phyloP scores from a whole-genome alignment of 2,888 invertebrate genomes.

The Acrobasis suavella region DNA sequence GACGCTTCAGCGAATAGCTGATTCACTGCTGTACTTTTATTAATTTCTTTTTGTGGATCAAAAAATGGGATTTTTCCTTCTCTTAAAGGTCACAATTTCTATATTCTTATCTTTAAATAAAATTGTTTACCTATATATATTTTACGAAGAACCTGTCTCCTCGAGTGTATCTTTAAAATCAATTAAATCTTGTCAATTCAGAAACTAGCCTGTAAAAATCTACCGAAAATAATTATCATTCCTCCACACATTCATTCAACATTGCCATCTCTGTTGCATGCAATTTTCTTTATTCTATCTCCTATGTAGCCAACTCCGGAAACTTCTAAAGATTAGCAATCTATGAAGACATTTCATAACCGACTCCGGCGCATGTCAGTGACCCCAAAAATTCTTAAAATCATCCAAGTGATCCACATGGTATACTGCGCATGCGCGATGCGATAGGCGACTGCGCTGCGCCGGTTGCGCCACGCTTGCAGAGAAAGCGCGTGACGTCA shows the following conservation, averaged over 20 bases:
- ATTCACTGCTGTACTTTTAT: conserved; percentile 26
- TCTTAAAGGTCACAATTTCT: no score
- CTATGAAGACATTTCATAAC: conserved; percentile 6
- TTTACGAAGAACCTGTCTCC: no score
- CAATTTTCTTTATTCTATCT: no score
- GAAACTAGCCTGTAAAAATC: no score
- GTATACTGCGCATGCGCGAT: conserved; percentile 30
- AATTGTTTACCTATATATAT: no score
- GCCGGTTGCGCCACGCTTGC: conserved; percentile 69
- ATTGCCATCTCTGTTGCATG: no score
- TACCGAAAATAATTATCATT: no score
- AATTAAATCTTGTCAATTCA: no score
- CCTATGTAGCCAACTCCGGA: no score
- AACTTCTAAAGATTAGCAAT: no score
- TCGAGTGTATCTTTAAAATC: not conserved
- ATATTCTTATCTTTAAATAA: not conserved
- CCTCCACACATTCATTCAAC: no score
- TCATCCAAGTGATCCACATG: conserved; percentile 11
- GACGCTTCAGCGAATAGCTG: conserved; percentile 31
- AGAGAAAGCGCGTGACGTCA: conserved; percentile 81
- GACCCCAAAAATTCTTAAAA: not conserved
- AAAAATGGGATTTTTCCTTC: not conserved
- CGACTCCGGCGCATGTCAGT: not conserved
- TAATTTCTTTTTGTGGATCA: conserved; percentile 20
- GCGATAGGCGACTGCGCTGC: conserved; percentile 32